Percentiles rank a stretch among this genome's conserved stretches.
phyloP scores from a whole-genome alignment of 1,140 invertebrate genomes.

The Mercenaria mercenaria region DNA sequence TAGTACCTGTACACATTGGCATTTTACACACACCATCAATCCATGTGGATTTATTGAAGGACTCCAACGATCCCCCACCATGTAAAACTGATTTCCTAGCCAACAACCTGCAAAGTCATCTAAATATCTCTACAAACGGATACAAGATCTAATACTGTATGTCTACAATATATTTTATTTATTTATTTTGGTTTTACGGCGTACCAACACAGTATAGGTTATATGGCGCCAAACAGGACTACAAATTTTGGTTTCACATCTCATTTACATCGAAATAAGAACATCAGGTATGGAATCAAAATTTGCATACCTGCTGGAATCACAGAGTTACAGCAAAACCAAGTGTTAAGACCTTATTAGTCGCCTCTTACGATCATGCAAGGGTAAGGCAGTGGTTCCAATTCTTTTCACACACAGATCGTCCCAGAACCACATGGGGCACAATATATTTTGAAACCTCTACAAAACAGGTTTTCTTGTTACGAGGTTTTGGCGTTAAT shows the following conservation, averaged over 20 bases:
- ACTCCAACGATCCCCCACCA: slow-evolving; percentile 55
- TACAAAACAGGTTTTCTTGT: no score
- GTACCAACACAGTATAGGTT: background rate
- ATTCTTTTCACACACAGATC: no score
- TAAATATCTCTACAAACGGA: no score
- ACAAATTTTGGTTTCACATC: background rate
- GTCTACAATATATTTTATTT: background rate
- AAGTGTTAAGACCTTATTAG: no score
- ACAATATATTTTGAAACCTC: no score
- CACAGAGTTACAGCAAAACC: no score
- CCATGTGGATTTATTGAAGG: slow-evolving; percentile 53
- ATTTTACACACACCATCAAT: slow-evolving; percentile 59
- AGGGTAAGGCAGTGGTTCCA: no score
- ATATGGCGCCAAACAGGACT: background rate
- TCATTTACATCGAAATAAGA: background rate
- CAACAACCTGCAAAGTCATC: slow-evolving; percentile 66
- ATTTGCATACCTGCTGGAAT: no score
- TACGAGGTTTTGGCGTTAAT: no score
- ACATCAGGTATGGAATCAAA: no score
- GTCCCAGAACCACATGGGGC: no score
- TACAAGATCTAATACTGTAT: background rate
- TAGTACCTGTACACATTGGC: slow-evolving; percentile 63
- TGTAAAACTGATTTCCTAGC: slow-evolving; percentile 59
- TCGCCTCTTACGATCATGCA: no score
- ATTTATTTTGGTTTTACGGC: background rate